Conservation (phyloP, 2,113 vertebrate genomes). For the Halcyon malimbica region DNA sequence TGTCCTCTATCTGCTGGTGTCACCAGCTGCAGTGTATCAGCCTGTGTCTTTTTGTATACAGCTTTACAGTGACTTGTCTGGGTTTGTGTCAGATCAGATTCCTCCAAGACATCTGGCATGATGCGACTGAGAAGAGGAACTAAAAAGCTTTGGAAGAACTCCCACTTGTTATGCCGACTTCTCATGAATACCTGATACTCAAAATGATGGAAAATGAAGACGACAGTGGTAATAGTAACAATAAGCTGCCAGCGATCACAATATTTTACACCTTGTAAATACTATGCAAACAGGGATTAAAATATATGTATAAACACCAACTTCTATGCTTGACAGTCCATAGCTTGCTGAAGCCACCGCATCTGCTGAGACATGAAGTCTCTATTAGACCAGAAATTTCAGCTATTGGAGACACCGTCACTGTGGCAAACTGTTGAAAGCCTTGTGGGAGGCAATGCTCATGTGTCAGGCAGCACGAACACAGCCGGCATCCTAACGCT, state of each 20-base stretch:
- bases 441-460: background rate
- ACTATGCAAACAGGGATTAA: background rate
- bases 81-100: background rate
- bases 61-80: background rate
- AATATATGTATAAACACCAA: background rate
- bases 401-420: background rate
- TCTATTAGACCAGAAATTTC: background rate
- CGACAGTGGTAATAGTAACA: background rate
- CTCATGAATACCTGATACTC: background rate
- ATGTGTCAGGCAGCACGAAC: background rate
- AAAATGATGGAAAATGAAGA: background rate
- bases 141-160: background rate
- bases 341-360: background rate
- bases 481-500: fast-evolving
- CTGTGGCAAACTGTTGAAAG: background rate
- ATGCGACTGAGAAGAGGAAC: background rate
- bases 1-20: background rate
- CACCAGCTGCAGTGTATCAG: background rate
- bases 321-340: background rate
- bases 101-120: background rate
- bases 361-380: background rate
- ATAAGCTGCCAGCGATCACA: background rate
- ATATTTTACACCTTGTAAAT: background rate
- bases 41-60: background rate
- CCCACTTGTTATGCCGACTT: background rate